phyloP scores from a whole-genome alignment of 30 jellyfish, hydroid and myxozoan genomes.

The Turritopsis rubra region DNA sequence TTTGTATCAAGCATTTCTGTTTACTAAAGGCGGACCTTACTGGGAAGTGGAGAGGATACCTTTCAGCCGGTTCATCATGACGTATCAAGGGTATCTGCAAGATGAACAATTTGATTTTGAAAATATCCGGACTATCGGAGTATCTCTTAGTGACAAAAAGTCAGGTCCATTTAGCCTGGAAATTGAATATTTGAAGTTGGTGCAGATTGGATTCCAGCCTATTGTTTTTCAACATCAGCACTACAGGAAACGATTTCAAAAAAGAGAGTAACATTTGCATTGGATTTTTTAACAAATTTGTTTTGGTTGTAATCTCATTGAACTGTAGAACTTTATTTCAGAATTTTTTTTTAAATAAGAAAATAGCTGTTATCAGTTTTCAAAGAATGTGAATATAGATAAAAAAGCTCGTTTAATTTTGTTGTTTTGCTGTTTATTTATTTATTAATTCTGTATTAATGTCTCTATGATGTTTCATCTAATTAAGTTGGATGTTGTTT shows the following conservation, averaged over 20 bases:
- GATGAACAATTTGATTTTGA: conserved; percentile 68
- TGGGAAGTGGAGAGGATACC: conserved; percentile 97
- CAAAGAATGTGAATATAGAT: too few species aligned
- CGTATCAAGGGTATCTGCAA: conserved; percentile 84
- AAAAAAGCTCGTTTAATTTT: too few species aligned
- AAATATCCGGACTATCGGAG: conserved; percentile 58
- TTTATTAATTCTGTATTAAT: too few species aligned
- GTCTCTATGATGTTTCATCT: too few species aligned
- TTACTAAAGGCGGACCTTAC: conserved; percentile 96
- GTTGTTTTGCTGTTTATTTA: too few species aligned
- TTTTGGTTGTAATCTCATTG: too few species aligned
- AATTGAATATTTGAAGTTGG: conserved; percentile 69
- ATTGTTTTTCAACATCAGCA: conserved; percentile 32
- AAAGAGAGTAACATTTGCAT: background rate
- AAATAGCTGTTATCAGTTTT: too few species aligned
- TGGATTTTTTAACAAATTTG: too few species aligned
- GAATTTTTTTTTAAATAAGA: too few species aligned
- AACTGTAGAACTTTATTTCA: too few species aligned
- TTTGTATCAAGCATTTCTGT: conserved; percentile 70
- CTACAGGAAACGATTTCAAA: conserved; percentile 11
- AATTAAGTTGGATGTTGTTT: too few species aligned
- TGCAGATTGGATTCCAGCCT: conserved; percentile 44
- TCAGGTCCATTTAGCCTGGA: conserved; percentile 87
- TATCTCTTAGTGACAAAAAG: conserved; percentile 80
- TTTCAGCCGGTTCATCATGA: conserved; percentile 58